These are phyloP conservation scores for Edolisoma coerulescens DNA, from an alignment of 2,113 vertebrate genomes.

Conservation along the genomic window DNA sequence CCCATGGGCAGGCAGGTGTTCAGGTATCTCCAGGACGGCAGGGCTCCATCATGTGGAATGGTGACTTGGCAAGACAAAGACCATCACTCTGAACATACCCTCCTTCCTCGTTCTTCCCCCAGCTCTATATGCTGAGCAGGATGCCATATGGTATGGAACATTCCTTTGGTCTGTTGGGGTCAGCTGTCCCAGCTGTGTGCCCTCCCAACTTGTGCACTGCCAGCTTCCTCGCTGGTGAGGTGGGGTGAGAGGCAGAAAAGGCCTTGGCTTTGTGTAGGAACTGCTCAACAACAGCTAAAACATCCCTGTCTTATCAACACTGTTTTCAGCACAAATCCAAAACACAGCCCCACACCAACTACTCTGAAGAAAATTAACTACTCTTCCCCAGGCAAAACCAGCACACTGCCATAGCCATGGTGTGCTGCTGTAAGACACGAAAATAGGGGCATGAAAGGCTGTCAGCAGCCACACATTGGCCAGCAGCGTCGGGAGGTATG, in stretches of 20 bases:
- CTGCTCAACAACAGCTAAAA: not conserved
- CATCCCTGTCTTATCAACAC: not conserved
- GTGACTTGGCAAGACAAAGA: not conserved
- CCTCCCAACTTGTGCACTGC: not conserved
- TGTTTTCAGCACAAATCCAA: not conserved
- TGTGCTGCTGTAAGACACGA: not conserved
- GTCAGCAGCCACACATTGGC: not conserved
- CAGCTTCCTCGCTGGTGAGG: not conserved
- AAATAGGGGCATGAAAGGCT: not conserved
- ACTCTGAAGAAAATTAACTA: not conserved
- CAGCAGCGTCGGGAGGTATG: rapidly evolving
- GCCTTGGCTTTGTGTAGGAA: not conserved
- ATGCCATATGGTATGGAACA: not conserved
- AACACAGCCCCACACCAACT: not conserved
- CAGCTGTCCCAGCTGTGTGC: not conserved
- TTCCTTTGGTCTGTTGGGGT: not conserved
- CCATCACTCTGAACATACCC: not conserved
- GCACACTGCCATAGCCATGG: not conserved
- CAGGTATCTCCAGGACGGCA: not conserved
- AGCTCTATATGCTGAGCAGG: not conserved
- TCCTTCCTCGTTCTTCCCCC: not conserved
- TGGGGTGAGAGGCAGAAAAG: not conserved
- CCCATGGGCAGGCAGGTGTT: not conserved
- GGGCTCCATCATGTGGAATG: not conserved
- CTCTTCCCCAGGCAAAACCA: not conserved